Percentiles rank a stretch among this genome's conserved stretches.
Evolutionary conservation across 2,888 invertebrate genomes (phyloP).

Genomic region (Cosmopolites sordidus): DNA sequence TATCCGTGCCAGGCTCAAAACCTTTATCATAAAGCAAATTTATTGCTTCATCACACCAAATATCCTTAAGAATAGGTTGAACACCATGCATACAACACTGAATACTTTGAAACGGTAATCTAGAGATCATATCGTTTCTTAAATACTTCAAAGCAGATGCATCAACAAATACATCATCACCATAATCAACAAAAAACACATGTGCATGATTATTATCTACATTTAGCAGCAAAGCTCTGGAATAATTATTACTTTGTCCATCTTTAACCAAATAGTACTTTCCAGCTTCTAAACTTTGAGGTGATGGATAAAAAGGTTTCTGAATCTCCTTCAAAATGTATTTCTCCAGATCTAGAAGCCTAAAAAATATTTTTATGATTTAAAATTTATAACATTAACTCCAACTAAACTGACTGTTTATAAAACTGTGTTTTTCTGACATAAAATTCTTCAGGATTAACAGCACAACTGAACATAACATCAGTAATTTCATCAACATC

Average conservation of each 20-base stretch:
- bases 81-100: constrained; percentile 59
- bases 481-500: constrained; percentile 44
- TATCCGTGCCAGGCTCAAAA: constrained; percentile 44
- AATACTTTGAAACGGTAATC: constrained; percentile 60
- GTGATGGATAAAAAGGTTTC: constrained; percentile 34
- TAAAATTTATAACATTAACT: not conserved
- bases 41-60: constrained; percentile 48
- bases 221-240: constrained; percentile 50
- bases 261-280: constrained; percentile 54
- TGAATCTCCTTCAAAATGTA: constrained; percentile 29
- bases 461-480: constrained; percentile 50
- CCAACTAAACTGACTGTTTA: constrained; percentile 37
- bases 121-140: constrained; percentile 50
- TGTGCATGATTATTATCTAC: constrained; percentile 36
- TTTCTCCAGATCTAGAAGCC: constrained; percentile 30
- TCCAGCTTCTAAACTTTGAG: constrained; percentile 41
- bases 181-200: constrained; percentile 61
- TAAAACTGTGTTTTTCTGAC: constrained; percentile 52
- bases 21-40: constrained; percentile 53
- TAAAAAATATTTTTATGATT: constrained; percentile 13
- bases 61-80: constrained; percentile 44
- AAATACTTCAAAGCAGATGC: constrained; percentile 50
- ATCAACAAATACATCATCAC: constrained; percentile 52
- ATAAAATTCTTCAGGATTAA: constrained; percentile 52
- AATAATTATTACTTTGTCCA: constrained; percentile 48